A percentile compares a stretch with the other conserved stretches of the same genome.
Evolutionary conservation across 2,888 invertebrate species (phyloP).

Genomic region (Drosophila trichaetosa): DNA sequence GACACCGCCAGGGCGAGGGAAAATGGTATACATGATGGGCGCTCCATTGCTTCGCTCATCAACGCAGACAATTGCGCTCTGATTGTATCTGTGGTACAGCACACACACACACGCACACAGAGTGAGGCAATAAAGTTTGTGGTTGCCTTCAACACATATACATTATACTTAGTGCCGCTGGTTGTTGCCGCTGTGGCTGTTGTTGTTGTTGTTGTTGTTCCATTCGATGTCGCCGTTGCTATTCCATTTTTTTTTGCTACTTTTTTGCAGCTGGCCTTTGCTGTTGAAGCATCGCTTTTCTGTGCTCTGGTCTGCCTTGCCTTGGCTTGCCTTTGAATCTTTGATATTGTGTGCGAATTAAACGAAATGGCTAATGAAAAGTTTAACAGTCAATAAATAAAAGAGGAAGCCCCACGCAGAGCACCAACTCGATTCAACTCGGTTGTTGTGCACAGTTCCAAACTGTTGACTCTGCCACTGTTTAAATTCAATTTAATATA

Average conservation of each 20-base stretch:
- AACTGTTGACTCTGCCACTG: conserved; percentile 19
- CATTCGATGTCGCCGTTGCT: conserved; percentile 49
- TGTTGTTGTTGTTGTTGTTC: conserved; percentile 28
- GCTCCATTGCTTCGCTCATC: conserved; percentile 68
- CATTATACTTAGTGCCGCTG: conserved; percentile 75
- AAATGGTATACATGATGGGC: conserved; percentile 45
- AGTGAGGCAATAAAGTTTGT: conserved; percentile 71
- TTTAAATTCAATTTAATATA: conserved; percentile 26
- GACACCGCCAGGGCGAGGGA: conserved; percentile 2
- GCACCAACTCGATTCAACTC: conserved; percentile 1
- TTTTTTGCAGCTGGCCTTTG: conserved; percentile 21
- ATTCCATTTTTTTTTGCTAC: conserved; percentile 9
- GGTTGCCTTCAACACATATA: conserved; percentile 77
- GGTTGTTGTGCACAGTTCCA: background rate
- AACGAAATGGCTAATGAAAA: conserved; percentile 81
- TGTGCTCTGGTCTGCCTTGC: conserved; percentile 8
- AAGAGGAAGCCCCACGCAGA: conserved; percentile 42
- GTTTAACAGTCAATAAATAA: conserved; percentile 81
- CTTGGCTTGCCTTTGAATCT: conserved; percentile 61
- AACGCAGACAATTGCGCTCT: conserved; percentile 76
- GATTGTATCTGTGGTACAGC: conserved; percentile 69
- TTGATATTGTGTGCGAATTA: conserved; percentile 78
- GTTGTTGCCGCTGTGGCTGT: conserved; percentile 38
- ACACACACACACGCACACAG: conserved; percentile 12
- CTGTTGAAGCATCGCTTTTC: conserved; percentile 16